Base-by-base conservation (phyloP, 2,113 vertebrate species). In the Carettochelys insculpta region DNA sequence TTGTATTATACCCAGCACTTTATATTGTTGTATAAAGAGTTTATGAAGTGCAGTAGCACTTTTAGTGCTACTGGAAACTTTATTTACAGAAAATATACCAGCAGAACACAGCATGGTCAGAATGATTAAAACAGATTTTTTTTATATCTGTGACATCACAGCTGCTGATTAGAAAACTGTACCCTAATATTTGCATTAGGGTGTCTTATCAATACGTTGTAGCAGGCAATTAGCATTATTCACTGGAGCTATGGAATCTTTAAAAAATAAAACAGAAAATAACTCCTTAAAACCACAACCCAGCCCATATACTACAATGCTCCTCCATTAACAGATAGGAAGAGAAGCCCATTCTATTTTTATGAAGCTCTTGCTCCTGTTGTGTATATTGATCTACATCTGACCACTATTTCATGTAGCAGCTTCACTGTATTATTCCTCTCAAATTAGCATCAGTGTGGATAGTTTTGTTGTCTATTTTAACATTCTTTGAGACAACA, bases 371-470 rank as follows among this genome's bases (percentile, higher is more conserved):
- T 41, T 14, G 29, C 61, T n/a, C 8, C 45, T 52, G 25, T 14
- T 51, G 22, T 81, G 51, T 81, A n/a, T 58, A 20, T 19, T 48
- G 13, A 80, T 56, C 8, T 68, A 48, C 31, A 41, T 2, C 4
- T 10, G 81, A 25, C 13, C 79, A 9, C 89, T 38, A 38, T 58
- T 86, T 45, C 85, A 83, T 11, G 48, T 3, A 68, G 86, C 50
- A 82, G 89, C 41, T 71, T 94, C 87, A 92, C 80, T 92, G 43
- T 83, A 86, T 83, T 93, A 90, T 75, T 94, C 27, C 79, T 90
- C 88, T 93, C 94, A 87, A 94, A 94, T 88, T 51, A 91, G 19
- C 65, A 29, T 71, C 61, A 58, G 77, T 92, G 83, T 79, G 86
- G 82, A 93, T 13, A 83, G 53, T 77, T 43, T 38, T 92, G n/a